These are phyloP conservation scores for Choloepus hoffmanni DNA, from an alignment of 2,113 vertebrate species.

Conservation along the genomic window DNA sequence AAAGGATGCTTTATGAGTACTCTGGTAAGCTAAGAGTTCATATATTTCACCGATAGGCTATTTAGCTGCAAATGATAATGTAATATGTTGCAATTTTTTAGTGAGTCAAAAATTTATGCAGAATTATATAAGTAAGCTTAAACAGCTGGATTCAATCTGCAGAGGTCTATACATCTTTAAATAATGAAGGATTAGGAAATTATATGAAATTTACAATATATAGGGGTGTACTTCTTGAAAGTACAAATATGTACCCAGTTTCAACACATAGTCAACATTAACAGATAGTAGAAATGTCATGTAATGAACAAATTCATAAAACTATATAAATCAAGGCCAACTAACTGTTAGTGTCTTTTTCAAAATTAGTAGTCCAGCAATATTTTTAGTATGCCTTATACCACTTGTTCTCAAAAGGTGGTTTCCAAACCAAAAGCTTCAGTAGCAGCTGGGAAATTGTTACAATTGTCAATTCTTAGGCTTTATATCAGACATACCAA, in stretches of 20 bases:
- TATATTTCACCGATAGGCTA: neutral
- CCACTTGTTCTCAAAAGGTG: neutral
- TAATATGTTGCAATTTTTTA: constrained; percentile 21
- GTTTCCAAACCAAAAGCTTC: neutral
- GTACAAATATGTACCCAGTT: neutral
- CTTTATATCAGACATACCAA: neutral
- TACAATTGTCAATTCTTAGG: neutral
- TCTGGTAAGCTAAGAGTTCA: neutral
- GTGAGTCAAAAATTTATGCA: neutral
- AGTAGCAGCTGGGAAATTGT: neutral
- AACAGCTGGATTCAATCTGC: neutral
- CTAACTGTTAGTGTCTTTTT: neutral
- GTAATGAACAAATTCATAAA: neutral
- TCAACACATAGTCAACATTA: neutral
- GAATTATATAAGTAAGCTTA: neutral
- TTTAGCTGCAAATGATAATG: neutral
- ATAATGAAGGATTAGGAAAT: neutral
- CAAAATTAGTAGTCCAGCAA: neutral
- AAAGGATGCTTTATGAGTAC: neutral
- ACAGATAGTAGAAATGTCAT: neutral
- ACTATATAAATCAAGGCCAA: neutral
- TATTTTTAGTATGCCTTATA: neutral
- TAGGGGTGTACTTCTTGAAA: neutral
- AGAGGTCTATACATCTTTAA: neutral
- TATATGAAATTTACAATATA: neutral